A percentile compares a stretch with the other conserved stretches of the same genome.
Conservation (phyloP, 2,797 vertebrate genomes). For the Hippoglossus hippoglossus region DNA sequence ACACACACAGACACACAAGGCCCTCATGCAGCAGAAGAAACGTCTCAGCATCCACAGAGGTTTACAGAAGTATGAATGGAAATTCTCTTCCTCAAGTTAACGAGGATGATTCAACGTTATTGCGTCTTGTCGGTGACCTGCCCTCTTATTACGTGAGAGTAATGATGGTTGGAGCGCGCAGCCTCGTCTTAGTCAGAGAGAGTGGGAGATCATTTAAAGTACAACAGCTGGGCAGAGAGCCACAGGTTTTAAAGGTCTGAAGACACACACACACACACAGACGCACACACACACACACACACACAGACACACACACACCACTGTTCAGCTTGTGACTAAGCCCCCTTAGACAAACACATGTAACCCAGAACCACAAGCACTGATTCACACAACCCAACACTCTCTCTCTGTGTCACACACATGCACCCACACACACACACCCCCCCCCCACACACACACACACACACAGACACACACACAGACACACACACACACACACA, state of each 20-base stretch:
- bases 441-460: no score
- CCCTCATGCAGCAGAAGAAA: no score
- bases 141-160: constrained; percentile 36
- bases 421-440: not conserved
- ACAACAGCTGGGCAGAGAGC: constrained; percentile 74
- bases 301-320: constrained; percentile 36
- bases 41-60: no score
- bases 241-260: constrained; percentile 40
- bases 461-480: constrained; percentile 25
- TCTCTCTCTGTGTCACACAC: constrained; percentile 4
- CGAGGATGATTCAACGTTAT: not conserved
- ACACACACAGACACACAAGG: not conserved
- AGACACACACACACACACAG: constrained; percentile 29
- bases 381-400: constrained; percentile 58
- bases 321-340: constrained; percentile 73
- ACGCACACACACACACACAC: constrained; percentile 32
- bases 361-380: constrained; percentile 60
- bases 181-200: constrained; percentile 47
- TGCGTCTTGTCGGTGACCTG: constrained; percentile 29
- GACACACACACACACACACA: constrained; percentile 33
- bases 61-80: no score
- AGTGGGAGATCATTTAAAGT: constrained; percentile 67
- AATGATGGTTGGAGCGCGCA: constrained; percentile 28
- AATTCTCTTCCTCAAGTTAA: not conserved
- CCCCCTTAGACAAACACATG: constrained; percentile 69